Percentiles rank a stretch among this genome's conserved stretches.
These are phyloP conservation scores for Lepus europaeus DNA, from an alignment of 2,113 vertebrate genomes.

Conservation along the genomic window DNA sequence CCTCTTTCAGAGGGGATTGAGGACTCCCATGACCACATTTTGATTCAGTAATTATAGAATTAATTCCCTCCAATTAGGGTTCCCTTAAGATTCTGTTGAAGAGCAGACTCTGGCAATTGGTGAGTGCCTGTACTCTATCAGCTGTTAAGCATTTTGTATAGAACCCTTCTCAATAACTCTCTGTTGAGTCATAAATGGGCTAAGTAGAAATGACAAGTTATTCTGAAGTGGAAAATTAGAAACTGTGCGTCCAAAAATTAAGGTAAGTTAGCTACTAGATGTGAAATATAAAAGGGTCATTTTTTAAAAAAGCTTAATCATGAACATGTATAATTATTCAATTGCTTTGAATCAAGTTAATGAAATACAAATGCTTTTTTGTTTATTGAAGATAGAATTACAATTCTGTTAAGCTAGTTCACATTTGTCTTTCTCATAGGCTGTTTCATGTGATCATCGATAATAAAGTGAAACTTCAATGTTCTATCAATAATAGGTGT, in stretches of 20 bases:
- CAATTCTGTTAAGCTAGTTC: neutral
- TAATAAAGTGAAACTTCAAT: constrained; percentile 22
- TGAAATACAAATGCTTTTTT: neutral
- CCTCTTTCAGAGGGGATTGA: neutral
- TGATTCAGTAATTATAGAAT: neutral
- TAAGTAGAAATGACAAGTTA: neutral
- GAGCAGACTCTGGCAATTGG: neutral
- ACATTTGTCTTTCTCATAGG: neutral
- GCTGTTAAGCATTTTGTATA: constrained; percentile 15
- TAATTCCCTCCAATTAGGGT: neutral
- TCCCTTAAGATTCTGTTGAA: neutral
- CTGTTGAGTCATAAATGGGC: neutral
- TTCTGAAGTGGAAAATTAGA: constrained; percentile 27
- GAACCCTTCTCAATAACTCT: neutral
- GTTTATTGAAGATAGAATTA: constrained; percentile 39
- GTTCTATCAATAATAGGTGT: neutral
- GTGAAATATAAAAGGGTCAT: neutral
- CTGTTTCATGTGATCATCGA: constrained; percentile 21
- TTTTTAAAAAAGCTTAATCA: constrained; percentile 1
- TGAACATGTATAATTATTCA: constrained; percentile 12
- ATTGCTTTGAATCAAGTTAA: neutral
- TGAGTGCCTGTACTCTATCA: neutral
- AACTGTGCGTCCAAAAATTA: constrained; percentile 28
- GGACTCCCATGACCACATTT: neutral
- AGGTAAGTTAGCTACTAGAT: neutral